These are phyloP conservation scores for Hoplostethus atlanticus DNA, from an alignment of 2,797 vertebrate genomes.

Conservation along the genomic window DNA sequence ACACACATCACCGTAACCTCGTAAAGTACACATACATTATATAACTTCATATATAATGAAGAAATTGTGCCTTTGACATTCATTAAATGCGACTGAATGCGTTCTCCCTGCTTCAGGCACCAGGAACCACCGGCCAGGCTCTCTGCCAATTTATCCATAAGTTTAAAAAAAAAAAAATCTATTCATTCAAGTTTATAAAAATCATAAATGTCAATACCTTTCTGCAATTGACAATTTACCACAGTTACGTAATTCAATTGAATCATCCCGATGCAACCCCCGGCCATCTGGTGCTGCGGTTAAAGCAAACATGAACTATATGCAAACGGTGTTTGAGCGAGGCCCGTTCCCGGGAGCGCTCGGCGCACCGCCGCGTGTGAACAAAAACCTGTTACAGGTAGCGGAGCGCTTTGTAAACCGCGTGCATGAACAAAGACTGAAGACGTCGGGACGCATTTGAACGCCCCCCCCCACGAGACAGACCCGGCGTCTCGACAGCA, in stretches of 20 bases:
- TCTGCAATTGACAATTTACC: not conserved
- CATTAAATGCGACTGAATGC: constrained; percentile 19
- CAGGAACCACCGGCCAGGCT: constrained; percentile 89
- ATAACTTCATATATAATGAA: constrained; percentile 8
- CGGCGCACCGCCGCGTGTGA: not conserved
- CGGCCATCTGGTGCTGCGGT: not conserved
- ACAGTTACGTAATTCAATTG: not conserved
- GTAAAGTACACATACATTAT: not conserved
- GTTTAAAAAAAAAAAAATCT: not conserved
- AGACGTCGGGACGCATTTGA: constrained; percentile 14
- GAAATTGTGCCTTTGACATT: constrained; percentile 9
- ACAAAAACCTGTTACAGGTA: not conserved
- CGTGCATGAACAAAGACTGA: constrained; percentile 11
- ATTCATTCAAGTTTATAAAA: not conserved
- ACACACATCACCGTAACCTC: not conserved
- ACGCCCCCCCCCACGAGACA: not conserved
- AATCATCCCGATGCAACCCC: not conserved
- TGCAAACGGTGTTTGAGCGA: constrained; percentile 1
- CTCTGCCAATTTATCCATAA: constrained; percentile 77
- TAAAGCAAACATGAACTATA: constrained; percentile 26
- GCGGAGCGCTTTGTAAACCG: not conserved
- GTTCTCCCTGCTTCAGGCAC: constrained; percentile 77
- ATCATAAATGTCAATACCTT: constrained; percentile 3
- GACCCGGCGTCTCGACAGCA: constrained; percentile 14
- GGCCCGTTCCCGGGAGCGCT: not conserved